phyloP scores from a whole-genome alignment of 2,797 vertebrate genomes.

The Dicrostonyx torquatus region DNA sequence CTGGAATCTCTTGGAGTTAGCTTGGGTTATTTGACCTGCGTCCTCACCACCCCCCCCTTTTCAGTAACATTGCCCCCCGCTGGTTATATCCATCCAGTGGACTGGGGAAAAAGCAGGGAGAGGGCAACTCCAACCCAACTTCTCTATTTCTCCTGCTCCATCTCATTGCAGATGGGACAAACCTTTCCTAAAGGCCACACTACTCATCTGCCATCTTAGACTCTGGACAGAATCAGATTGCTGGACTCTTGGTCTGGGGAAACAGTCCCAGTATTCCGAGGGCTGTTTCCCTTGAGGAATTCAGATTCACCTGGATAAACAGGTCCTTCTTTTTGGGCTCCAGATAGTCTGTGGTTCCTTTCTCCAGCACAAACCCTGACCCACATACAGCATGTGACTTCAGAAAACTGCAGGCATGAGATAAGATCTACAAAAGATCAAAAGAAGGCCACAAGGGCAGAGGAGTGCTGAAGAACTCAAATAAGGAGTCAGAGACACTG shows the following conservation, averaged over 20 bases:
- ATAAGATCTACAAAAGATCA: not conserved
- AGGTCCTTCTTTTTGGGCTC: not conserved
- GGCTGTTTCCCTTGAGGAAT: not conserved
- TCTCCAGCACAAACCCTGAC: not conserved
- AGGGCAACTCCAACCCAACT: too few relatives aligned
- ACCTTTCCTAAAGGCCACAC: not conserved
- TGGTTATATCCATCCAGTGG: not conserved
- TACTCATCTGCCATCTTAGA: not conserved
- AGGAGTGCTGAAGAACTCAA: not conserved
- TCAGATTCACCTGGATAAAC: not conserved
- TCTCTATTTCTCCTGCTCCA: not conserved
- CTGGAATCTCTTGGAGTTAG: too few relatives aligned
- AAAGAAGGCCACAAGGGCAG: not conserved
- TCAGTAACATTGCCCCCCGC: too few relatives aligned
- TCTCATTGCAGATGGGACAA: not conserved
- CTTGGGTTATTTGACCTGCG: too few relatives aligned
- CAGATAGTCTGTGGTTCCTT: not conserved
- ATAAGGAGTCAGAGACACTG: not conserved
- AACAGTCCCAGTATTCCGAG: not conserved
- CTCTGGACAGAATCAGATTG: not conserved
- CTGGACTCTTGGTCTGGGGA: not conserved
- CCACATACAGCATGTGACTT: not conserved
- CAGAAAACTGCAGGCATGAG: not conserved
- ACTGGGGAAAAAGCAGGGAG: not conserved
- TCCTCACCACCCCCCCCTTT: too few relatives aligned